Percentiles rank a stretch among this genome's conserved stretches.
Evolutionary conservation across 2,113 vertebrate species (phyloP).

Genomic region (Oryzias curvinotus): DNA sequence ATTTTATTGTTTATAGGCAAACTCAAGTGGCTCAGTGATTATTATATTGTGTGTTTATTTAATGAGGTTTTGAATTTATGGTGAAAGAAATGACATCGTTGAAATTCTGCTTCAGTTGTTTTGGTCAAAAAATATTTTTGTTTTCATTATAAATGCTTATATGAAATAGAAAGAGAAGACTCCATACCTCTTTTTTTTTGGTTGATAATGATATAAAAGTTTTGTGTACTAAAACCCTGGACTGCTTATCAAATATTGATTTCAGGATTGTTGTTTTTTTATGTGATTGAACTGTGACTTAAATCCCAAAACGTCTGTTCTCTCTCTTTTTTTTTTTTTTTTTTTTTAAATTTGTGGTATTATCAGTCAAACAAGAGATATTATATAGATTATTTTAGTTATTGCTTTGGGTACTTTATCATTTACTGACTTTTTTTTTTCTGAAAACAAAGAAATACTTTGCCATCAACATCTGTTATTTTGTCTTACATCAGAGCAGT

Average conservation of each 20-base stretch:
- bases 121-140: not conserved
- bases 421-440: no score
- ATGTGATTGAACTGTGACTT: conserved; percentile 5
- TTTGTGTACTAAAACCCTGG: not conserved
- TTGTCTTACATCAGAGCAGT: not conserved
- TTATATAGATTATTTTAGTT: not conserved
- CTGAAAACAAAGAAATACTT: not conserved
- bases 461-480: not conserved
- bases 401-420: not conserved
- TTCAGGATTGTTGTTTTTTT: not conserved
- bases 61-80: not conserved
- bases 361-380: not conserved
- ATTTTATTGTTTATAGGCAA: not conserved
- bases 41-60: not conserved
- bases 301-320: not conserved
- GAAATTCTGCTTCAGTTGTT: not conserved
- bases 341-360: not conserved
- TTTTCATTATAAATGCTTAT: not conserved
- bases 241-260: not conserved
- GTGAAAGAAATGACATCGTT: not conserved
- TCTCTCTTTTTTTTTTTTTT: no score
- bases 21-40: not conserved
- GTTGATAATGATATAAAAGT: not conserved
- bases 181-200: not conserved
- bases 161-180: not conserved